Evolutionary conservation across 2,797 vertebrate genomes (phyloP).

Genomic region (Malurus leucopterus): DNA sequence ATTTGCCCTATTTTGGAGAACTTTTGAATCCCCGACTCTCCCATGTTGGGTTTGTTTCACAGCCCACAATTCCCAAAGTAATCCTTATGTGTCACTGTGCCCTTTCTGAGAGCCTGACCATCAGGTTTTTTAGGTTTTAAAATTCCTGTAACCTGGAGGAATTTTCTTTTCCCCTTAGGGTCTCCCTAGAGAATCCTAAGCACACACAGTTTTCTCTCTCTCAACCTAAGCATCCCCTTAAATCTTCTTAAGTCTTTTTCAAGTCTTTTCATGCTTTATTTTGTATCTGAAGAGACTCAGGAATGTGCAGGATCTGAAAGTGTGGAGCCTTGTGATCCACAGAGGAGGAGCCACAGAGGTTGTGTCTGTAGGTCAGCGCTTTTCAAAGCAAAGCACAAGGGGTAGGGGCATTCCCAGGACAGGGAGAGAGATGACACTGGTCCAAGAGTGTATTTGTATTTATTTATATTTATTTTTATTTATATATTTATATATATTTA

Average conservation of each 20-base stretch:
- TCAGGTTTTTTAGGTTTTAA: background rate
- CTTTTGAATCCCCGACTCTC: background rate
- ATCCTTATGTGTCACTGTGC: background rate
- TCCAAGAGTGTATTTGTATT: background rate
- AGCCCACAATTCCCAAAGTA: background rate
- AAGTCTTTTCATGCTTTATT: background rate
- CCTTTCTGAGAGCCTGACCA: background rate
- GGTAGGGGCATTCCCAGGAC: background rate
- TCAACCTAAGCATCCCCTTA: background rate
- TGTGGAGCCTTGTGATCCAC: background rate
- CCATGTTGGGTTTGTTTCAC: rapidly evolving
- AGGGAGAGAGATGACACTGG: background rate
- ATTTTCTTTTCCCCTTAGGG: background rate
- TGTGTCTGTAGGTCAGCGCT: background rate
- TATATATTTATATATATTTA: too few relatives aligned
- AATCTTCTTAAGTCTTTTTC: background rate
- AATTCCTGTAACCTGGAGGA: background rate
- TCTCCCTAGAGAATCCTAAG: background rate
- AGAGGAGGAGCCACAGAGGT: background rate
- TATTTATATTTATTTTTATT: too few relatives aligned
- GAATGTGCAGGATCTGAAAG: background rate
- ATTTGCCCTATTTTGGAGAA: background rate
- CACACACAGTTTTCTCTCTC: background rate
- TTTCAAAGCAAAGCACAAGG: background rate
- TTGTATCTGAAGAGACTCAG: background rate